A percentile compares a stretch with the other conserved stretches of the same genome.
These are phyloP conservation scores for Parochlus steinenii DNA, from an alignment of 2,888 invertebrate species.

Conservation along the genomic window DNA sequence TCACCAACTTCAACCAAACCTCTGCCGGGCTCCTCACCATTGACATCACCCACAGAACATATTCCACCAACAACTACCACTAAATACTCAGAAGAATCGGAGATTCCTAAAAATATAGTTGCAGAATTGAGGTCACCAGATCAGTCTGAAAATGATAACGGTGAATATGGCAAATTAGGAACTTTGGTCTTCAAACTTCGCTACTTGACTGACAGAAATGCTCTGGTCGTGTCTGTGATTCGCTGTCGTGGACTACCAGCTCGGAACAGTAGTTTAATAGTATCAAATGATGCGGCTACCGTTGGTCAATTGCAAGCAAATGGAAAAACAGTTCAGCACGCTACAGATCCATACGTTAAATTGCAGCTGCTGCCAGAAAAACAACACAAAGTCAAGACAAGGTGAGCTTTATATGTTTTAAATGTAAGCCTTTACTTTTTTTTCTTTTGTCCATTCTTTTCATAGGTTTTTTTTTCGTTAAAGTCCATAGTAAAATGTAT, in stretches of 20 bases:
- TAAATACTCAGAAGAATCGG: slow-evolving; percentile 29
- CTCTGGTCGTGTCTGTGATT: slow-evolving; percentile 81
- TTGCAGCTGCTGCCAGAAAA: slow-evolving; percentile 93
- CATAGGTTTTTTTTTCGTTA: too few relatives aligned
- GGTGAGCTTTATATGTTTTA: slow-evolving; percentile 29
- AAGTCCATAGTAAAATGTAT: too few relatives aligned
- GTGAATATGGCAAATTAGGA: slow-evolving; percentile 56
- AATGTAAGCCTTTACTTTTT: too few relatives aligned
- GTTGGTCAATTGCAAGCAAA: slow-evolving; percentile 39
- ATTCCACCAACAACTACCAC: slow-evolving; percentile 14
- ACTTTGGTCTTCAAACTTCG: slow-evolving; percentile 79
- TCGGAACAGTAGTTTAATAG: slow-evolving; percentile 20
- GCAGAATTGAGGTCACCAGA: slow-evolving; percentile 4
- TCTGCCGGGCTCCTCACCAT: slow-evolving; percentile 18
- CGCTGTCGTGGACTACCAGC: slow-evolving; percentile 75
- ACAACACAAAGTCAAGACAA: slow-evolving; percentile 91
- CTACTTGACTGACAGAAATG: slow-evolving; percentile 78
- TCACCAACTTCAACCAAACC: slow-evolving; percentile 59
- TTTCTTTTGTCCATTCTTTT: too few relatives aligned
- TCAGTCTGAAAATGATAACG: slow-evolving; percentile 27
- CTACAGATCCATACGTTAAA: slow-evolving; percentile 88
- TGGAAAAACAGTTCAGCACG: slow-evolving; percentile 26
- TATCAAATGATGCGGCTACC: slow-evolving; percentile 40
- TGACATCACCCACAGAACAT: slow-evolving; percentile 10
- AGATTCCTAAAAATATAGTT: slow-evolving; percentile 17